Evolutionary conservation across 2,888 invertebrate species (phyloP).

Genomic region (Philereme vetulata): DNA sequence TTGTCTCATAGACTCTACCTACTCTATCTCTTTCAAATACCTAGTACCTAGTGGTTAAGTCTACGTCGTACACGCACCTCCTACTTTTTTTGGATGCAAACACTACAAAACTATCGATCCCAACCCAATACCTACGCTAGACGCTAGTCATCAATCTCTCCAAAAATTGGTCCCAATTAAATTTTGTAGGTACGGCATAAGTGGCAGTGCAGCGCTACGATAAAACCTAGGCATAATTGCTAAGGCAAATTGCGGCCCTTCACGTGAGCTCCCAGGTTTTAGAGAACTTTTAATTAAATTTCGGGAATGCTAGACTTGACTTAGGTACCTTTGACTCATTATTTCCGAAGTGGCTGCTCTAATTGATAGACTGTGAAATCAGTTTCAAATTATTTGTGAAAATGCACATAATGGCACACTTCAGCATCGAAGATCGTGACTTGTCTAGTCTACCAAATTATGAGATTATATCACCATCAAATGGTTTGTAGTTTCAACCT

Average conservation of each 20-base stretch:
- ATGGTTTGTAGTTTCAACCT: no score
- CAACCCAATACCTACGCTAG: conserved; percentile 25
- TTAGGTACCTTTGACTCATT: conserved; percentile 24
- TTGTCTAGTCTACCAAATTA: no score
- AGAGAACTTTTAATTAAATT: conserved; percentile 36
- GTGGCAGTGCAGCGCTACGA: conserved; percentile 48
- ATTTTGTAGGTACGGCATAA: conserved; percentile 62
- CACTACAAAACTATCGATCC: conserved; percentile 4
- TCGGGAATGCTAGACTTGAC: conserved; percentile 23
- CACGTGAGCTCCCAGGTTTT: conserved; percentile 41
- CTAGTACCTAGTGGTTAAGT: no score
- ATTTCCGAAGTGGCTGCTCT: conserved; percentile 20
- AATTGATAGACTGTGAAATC: conserved; percentile 25
- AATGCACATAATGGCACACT: conserved; percentile 6
- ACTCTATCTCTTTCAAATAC: no score
- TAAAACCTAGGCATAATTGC: conserved; percentile 51
- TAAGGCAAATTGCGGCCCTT: conserved; percentile 42
- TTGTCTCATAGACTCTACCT: no score
- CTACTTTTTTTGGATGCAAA: no score
- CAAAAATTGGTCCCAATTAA: conserved; percentile 74
- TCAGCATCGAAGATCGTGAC: not conserved
- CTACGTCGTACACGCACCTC: no score
- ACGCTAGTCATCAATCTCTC: conserved; percentile 48
- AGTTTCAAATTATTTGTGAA: conserved; percentile 10
- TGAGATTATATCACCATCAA: no score